Evolutionary conservation across 2,113 vertebrate species (phyloP).

Genomic region (Lontra canadensis): DNA sequence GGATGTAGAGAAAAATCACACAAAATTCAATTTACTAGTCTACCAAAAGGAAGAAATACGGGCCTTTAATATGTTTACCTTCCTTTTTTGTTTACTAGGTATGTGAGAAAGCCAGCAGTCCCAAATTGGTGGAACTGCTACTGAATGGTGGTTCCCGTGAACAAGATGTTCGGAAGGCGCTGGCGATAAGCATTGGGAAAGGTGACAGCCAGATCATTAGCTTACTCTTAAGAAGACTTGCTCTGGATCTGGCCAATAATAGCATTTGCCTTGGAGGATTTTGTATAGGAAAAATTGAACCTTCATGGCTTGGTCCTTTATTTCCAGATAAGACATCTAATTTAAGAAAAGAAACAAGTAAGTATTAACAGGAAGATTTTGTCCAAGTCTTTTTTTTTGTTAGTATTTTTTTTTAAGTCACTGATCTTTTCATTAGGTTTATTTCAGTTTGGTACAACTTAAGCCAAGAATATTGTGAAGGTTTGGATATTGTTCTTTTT

Average conservation of each 20-base stretch:
- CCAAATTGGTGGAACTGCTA: constrained; percentile 93
- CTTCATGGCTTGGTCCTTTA: constrained; percentile 92
- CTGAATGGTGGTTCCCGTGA: constrained; percentile 90
- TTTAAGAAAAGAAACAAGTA: constrained; percentile 82
- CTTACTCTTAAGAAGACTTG: constrained; percentile 91
- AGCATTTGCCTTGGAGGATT: constrained; percentile 96
- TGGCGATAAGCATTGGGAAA: constrained; percentile 89
- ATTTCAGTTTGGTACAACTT: not conserved
- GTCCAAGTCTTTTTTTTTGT: not conserved
- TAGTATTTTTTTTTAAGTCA: not conserved
- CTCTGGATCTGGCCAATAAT: constrained; percentile 91
- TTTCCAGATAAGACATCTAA: constrained; percentile 87
- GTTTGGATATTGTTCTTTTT: not conserved
- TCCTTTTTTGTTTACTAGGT: constrained; percentile 79
- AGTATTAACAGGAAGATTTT: constrained; percentile 60
- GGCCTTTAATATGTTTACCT: not conserved
- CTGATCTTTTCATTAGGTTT: not conserved
- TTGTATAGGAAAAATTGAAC: constrained; percentile 90
- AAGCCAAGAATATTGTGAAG: not conserved
- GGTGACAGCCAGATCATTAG: constrained; percentile 89
- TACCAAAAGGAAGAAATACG: not conserved
- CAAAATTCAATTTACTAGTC: not conserved
- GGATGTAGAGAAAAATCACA: not conserved
- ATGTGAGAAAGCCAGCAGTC: constrained; percentile 91
- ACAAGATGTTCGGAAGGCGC: constrained; percentile 91